Evolutionary conservation across 2,797 vertebrate species (phyloP).

Genomic region (Aphelocoma californica): DNA sequence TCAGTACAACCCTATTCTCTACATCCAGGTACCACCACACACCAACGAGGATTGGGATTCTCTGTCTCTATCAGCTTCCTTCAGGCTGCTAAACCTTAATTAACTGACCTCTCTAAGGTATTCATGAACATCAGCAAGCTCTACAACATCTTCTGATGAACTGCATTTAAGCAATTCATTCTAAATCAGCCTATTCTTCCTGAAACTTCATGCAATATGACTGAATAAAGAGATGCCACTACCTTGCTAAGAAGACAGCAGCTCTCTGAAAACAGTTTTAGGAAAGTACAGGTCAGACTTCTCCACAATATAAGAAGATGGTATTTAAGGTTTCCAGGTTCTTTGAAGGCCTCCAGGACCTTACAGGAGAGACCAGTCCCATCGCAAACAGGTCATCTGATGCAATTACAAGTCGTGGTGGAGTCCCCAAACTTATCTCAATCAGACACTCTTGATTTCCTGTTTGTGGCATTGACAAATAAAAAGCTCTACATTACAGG

Average conservation of each 20-base stretch:
- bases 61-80: not conserved
- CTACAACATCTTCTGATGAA: not conserved
- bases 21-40: not conserved
- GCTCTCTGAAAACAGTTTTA: not conserved
- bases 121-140: not conserved
- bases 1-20: not conserved
- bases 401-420: not conserved
- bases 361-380: not conserved
- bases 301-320: not conserved
- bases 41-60: not conserved
- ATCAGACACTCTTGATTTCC: constrained; percentile 57
- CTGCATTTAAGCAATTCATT: not conserved
- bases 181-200: not conserved
- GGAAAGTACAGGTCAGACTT: not conserved
- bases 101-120: not conserved
- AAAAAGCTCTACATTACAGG: constrained; percentile 37
- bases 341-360: not conserved
- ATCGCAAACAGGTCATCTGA: not conserved
- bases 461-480: constrained; percentile 50
- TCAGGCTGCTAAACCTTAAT: not conserved
- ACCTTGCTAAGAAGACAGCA: not conserved
- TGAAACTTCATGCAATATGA: not conserved
- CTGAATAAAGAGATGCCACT: not conserved
- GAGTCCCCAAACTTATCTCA: constrained; percentile 44
- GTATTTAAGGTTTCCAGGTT: not conserved